Percentiles rank a stretch among this genome's conserved stretches.
phyloP scores from a whole-genome alignment of 2,113 vertebrate species.

The Coptodon rendalli region DNA sequence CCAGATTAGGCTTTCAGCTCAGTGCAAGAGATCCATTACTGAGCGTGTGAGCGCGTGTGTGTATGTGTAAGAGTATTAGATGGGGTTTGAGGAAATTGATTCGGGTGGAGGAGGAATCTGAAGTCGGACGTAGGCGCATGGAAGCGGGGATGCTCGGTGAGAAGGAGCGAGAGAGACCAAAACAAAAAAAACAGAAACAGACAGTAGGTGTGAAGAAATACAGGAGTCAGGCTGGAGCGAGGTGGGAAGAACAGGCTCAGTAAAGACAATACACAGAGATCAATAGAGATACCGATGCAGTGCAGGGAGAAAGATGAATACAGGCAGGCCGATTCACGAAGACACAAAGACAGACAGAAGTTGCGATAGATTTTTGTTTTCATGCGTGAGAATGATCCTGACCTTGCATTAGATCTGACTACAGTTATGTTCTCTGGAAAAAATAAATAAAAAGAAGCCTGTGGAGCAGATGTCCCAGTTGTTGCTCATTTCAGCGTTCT shows the following conservation, averaged over 20 bases:
- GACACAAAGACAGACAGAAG: neutral
- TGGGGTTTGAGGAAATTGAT: constrained; percentile 40
- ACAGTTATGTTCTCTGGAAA: neutral
- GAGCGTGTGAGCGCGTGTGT: neutral
- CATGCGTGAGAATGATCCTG: neutral
- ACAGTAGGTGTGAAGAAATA: neutral
- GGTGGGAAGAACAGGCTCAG: neutral
- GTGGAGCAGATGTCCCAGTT: neutral
- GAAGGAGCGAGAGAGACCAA: neutral
- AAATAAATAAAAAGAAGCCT: neutral
- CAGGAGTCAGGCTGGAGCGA: neutral
- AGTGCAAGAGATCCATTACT: constrained; percentile 40
- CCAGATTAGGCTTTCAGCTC: constrained; percentile 49
- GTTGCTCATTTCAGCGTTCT: neutral
- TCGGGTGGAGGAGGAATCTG: constrained; percentile 11
- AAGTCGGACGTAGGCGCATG: neutral
- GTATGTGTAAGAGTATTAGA: constrained; percentile 31
- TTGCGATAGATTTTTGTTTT: neutral
- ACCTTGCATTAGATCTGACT: constrained; percentile 4
- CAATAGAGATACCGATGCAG: neutral
- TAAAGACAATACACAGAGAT: neutral
- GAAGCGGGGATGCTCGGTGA: neutral
- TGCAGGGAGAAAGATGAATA: neutral
- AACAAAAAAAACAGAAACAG: neutral
- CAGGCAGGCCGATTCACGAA: neutral